These are phyloP conservation scores for Cantharis rufa DNA, from an alignment of 2,888 invertebrate species.

Conservation along the genomic window DNA sequence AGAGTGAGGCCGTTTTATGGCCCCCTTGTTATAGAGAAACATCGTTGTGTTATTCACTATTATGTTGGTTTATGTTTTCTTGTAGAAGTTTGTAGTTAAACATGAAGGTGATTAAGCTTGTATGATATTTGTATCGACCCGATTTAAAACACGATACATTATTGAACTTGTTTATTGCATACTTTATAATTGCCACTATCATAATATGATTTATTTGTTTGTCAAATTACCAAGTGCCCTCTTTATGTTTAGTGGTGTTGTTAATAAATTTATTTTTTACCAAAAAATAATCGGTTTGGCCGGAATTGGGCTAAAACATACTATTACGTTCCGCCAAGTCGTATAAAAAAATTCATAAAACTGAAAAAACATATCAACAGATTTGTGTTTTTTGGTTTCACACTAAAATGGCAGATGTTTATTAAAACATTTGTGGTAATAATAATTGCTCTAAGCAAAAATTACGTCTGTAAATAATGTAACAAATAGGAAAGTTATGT, in stretches of 20 bases:
- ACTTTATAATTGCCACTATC: background rate
- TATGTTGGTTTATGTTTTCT: slow-evolving; percentile 18
- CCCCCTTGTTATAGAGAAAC: slow-evolving; percentile 18
- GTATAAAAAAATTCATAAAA: slow-evolving; percentile 17
- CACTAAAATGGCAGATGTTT: slow-evolving; percentile 31
- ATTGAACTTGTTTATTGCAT: background rate
- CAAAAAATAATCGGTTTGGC: background rate
- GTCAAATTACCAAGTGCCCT: background rate
- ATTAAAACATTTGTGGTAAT: slow-evolving; percentile 27
- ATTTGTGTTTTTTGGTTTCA: slow-evolving; percentile 28
- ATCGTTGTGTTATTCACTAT: slow-evolving; percentile 21
- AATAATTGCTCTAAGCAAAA: background rate
- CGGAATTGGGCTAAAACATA: background rate
- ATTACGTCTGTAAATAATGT: slow-evolving; percentile 17
- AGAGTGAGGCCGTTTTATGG: slow-evolving; percentile 26
- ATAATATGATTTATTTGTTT: background rate
- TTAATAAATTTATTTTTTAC: background rate
- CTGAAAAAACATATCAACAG: slow-evolving; percentile 30
- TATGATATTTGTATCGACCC: background rate
- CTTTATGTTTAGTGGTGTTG: background rate
- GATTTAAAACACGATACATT: background rate
- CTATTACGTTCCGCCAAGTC: slow-evolving; percentile 8
- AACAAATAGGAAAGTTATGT: slow-evolving; percentile 21
- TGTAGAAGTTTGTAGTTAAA: background rate
- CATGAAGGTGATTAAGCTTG: background rate